Base-by-base conservation (phyloP, 2,113 vertebrate species). In the Fregata magnificens region DNA sequence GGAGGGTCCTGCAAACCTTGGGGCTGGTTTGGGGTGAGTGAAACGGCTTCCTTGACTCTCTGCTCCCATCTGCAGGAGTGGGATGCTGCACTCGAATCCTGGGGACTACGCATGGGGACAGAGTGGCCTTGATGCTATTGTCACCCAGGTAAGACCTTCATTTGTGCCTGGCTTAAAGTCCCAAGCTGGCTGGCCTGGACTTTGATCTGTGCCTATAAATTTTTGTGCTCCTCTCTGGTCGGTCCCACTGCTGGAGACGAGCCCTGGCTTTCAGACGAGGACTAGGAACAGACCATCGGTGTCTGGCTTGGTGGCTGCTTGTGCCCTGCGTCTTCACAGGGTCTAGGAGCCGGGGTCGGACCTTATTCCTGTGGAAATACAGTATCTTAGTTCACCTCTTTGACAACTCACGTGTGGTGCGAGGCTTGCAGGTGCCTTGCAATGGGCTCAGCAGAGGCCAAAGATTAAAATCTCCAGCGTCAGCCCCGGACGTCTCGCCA, bases 61-160 rank as follows among this genome's bases (percentile, higher is more conserved):
- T 69, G 81, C 96, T 86, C 87, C 96, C 59, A 0, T 19, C 47
- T 52, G 17, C 97, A 99, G 99, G 99, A 99, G 99, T 4, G 99
- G 99, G 73, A 99, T 99, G 99, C 97, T 99, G 97, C 99, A 99
- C 97, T 99, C 99, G 26, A 99, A 99, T 74, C 99, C 99, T 1
- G 99, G 99, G 32, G 99, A 99, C 91, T 99, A 99, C 7, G 99
- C 99, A 2, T 99, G 99, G 99, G 99, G 99, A 88, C 99, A 99
- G 97, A 99, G 99, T 45, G 99, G 99, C 90, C 98, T 99, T 19
- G 99, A 99, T 32, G 99, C 99, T 9, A 99, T 99, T 66, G 99
- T 99, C 97, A 99, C 99, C 82, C 99, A 99, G 99, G 99, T 99
- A 97, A 98, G 98, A 92, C 70, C 62, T 88, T 36, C 56, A 14